Evolutionary conservation across 2,797 vertebrate species (phyloP), one percentile per base, ranked within the genome.

Genomic region (Astyanax mexicanus): DNA sequence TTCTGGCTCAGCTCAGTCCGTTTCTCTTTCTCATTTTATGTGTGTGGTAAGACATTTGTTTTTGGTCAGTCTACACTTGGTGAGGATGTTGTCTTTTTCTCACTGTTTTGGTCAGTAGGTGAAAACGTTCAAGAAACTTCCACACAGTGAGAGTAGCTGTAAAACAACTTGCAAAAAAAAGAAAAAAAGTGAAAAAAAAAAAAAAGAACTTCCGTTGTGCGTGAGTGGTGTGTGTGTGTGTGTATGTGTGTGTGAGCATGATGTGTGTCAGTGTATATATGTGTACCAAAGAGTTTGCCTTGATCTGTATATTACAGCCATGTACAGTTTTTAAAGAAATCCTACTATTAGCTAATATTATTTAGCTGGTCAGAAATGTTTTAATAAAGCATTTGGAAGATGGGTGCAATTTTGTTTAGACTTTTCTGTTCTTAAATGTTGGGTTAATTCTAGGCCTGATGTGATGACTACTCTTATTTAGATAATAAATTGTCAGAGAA

Each of bases 261-360:
- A 42, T 52, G 58, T 76, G 69, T 81, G 71, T 86, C 25, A 73
- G 58, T 93, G 89, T 94, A 91, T 91, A 92, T 93, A 92, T 92
- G 86, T 92, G 91, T 93, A 93, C 92, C 93, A 93, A 94, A 93
- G 92, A 93, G 88, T 93, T 93, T 92, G 92, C 92, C 91, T 93
- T 86, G 78, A 92, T 91, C 91, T 93, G 91, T 93, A 93, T 92
- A 93, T 93, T 90, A 91, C 89, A 92, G 91, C 92, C 90, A 87
- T 94, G 93, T 93, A 93, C 92, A 93, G 92, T 93, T 94, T 94
- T 92, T 93, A 93, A 84, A 92, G 87, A 92, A 90, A 92, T 91
- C 86, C 86, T 91, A 81, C 81, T 81, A 84, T 90, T 90, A 90
- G 89, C 89, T 93, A 91, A 93, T 83, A 72, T 72, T 80, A 90